Conservation (phyloP, 2,888 invertebrate species). For the Ormia ochracea region DNA sequence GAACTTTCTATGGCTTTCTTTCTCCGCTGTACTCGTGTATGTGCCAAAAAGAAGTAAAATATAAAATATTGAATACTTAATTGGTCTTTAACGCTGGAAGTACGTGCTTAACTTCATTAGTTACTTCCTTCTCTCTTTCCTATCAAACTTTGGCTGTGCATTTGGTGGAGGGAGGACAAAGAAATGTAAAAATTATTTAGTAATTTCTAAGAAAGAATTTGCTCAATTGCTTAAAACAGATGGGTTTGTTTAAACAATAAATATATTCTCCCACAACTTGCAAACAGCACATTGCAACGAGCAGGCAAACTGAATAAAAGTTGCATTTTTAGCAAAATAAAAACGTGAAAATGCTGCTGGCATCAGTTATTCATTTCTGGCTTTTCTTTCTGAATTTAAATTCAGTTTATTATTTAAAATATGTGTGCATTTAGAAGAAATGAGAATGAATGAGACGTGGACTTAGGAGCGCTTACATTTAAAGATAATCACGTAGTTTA, state of each 20-base stretch:
- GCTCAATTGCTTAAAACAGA: background rate
- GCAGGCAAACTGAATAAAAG: no score
- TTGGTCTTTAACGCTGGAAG: constrained; percentile 24
- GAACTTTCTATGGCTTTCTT: constrained; percentile 3
- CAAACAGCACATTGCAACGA: constrained; percentile 9
- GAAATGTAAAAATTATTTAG: background rate
- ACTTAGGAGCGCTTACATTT: background rate
- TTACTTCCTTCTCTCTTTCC: background rate
- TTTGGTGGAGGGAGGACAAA: background rate
- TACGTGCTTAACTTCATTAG: constrained; percentile 18
- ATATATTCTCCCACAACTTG: constrained; percentile 17
- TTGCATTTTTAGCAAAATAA: no score
- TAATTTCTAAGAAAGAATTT: background rate
- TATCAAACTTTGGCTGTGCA: background rate
- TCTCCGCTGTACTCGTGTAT: background rate
- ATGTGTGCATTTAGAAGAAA: background rate
- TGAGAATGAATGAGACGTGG: background rate
- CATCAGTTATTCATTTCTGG: constrained; percentile 17
- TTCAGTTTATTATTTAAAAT: constrained; percentile 18
- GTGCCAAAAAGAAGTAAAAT: background rate
- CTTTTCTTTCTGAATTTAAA: constrained; percentile 17
- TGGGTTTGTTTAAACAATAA: constrained; percentile 24
- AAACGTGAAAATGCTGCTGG: constrained; percentile 25
- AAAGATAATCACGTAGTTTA: constrained; percentile 52
- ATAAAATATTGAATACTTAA: constrained; percentile 41